Evolutionary conservation across 1,140 invertebrate species (phyloP).

Genomic region (Kradibia gibbosae): DNA sequence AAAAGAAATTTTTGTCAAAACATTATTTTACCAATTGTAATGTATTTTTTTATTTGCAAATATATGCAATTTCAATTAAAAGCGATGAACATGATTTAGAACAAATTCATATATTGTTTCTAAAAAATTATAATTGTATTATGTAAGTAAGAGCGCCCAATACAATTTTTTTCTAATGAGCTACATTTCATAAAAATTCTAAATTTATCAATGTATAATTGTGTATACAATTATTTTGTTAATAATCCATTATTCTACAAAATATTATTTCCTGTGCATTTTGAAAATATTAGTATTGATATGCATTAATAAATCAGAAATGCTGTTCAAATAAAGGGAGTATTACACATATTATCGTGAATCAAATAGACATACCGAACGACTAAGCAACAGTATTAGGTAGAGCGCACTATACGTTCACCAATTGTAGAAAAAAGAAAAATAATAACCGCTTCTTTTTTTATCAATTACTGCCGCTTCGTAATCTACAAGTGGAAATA

Average conservation of each 20-base stretch:
- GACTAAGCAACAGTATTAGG: conserved; percentile 70
- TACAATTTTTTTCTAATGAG: not conserved
- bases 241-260: conserved; percentile 7
- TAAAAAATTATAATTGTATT: not conserved
- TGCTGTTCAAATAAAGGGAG: conserved; percentile 39
- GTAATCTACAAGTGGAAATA: conserved; percentile 57
- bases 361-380: conserved; percentile 52
- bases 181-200: conserved; percentile 15
- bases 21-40: not conserved
- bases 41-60: not conserved
- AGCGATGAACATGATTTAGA: not conserved
- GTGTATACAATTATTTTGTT: conserved; percentile 18
- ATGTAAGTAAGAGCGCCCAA: no score
- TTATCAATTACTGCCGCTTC: conserved; percentile 65
- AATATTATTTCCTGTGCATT: conserved; percentile 32
- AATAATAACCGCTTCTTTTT: conserved; percentile 54
- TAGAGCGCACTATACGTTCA: conserved; percentile 62
- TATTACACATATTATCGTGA: conserved; percentile 46
- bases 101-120: not conserved
- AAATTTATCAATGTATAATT: conserved; percentile 10
- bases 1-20: not conserved
- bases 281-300: not conserved
- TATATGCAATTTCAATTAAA: not conserved
- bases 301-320: conserved; percentile 32
- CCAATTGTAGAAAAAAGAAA: conserved; percentile 51